These are phyloP conservation scores for Pogonus chalceus DNA, from an alignment of 1,140 invertebrate species.

Conservation along the genomic window DNA sequence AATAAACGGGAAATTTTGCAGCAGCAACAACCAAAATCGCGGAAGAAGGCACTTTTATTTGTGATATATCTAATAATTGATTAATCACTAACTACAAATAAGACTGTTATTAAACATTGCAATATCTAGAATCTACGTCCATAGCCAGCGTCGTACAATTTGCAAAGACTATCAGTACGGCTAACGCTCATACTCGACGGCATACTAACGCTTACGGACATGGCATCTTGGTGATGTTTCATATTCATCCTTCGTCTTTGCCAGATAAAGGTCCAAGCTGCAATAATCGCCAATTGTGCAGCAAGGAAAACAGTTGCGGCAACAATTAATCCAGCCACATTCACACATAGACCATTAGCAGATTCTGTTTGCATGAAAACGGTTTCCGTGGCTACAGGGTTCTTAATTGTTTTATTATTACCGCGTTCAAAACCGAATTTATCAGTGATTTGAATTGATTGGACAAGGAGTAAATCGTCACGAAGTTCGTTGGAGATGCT, in stretches of 20 bases:
- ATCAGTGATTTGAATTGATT: conserved; percentile 86
- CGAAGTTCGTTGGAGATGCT: conserved; percentile 38
- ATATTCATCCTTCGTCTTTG: conserved; percentile 58
- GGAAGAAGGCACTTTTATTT: not conserved
- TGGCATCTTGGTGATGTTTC: conserved; percentile 40
- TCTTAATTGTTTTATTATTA: conserved; percentile 30
- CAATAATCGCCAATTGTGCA: conserved; percentile 69
- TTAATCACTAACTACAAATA: not conserved
- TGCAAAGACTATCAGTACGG: conserved; percentile 69
- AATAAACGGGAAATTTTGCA: no score
- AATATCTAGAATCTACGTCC: not conserved
- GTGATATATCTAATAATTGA: not conserved
- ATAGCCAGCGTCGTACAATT: conserved; percentile 67
- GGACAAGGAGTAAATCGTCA: conserved; percentile 77
- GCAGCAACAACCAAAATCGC: no score
- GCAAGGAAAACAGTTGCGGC: conserved; percentile 73
- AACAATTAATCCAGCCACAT: conserved; percentile 64
- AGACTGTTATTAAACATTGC: not conserved
- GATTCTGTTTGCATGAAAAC: conserved; percentile 33
- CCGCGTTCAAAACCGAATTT: conserved; percentile 72
- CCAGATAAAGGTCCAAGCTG: conserved; percentile 75
- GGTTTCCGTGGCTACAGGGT: conserved; percentile 33
- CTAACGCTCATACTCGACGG: conserved; percentile 43
- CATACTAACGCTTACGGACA: conserved; percentile 43
- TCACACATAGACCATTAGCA: conserved; percentile 54